Base-by-base conservation (phyloP, 2,797 vertebrate species). In the Thripadectes ignobilis region DNA sequence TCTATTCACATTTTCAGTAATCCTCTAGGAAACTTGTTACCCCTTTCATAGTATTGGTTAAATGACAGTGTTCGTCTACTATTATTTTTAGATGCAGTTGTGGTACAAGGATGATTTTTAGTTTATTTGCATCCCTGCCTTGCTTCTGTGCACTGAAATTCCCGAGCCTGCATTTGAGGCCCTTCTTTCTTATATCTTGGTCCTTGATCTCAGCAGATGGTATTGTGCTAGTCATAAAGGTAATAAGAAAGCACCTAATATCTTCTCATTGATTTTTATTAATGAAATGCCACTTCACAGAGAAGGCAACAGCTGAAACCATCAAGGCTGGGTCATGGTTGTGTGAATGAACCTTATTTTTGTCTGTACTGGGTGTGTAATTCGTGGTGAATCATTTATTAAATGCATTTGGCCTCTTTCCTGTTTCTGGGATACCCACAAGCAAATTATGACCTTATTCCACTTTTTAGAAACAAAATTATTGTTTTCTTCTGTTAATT, bases 261-360 rank as follows among this genome's bases (percentile, higher is more conserved):
- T 32, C 15, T 78, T 90, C 73, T 71, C 48, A 92, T 51, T 90
- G 83, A 90, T 91, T 95, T 96, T 95, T 72, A 51, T 76, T 92
- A 93, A 92, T 77, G 79, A 92, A 94, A 92, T 79, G 76, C 57
- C 52, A 45, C 67, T 93, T 93, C 49, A 51, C 69, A 85, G 82
- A 66, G 74, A 95, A 90, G 85, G 39, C 38, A 93, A 62, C 36
- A 63, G 55, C 85, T 88, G 85, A 92, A 94, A 49, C 34, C n/a
- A 71, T 49, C 48, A 71, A 43, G 67, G 19, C 34, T 91, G 79
- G 48, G 48, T 78, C 3, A n/a, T 57, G 55, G 39, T 59, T 88
- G 51, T 57, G 38, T 86, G 57, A 84, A 81, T 69, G 62, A 89
- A 88, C 63, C 76, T 94, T 57, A 69, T 69, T 96, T 92, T 92